These are phyloP conservation scores for Lepilemur septentrionalis DNA, from an alignment of 2,797 vertebrate genomes.

Conservation along the genomic window DNA sequence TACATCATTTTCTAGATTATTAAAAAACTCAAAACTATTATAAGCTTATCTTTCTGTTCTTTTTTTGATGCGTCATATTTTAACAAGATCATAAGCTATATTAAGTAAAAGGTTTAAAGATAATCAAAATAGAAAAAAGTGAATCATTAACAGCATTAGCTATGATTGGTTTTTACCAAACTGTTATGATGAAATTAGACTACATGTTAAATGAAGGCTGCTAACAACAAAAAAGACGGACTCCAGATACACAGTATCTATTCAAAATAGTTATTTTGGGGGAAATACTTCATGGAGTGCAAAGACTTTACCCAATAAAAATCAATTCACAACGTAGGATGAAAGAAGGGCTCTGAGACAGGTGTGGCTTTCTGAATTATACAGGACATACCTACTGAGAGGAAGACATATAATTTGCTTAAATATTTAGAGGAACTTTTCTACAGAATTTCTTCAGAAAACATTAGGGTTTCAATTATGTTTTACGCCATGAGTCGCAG, in stretches of 20 bases:
- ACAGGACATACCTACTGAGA: not conserved
- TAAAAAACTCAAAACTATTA: constrained; percentile 40
- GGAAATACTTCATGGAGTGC: not conserved
- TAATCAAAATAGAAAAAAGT: constrained; percentile 48
- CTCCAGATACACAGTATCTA: not conserved
- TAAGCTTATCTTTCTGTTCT: constrained; percentile 56
- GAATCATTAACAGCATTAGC: constrained; percentile 38
- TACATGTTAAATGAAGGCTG: not conserved
- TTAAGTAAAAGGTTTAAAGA: constrained; percentile 53
- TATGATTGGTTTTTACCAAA: constrained; percentile 47
- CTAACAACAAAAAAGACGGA: constrained; percentile 38
- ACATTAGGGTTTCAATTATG: not conserved
- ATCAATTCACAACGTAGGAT: not conserved
- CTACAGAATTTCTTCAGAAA: constrained; percentile 1
- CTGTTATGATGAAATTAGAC: constrained; percentile 56
- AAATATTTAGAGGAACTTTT: not conserved
- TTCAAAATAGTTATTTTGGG: constrained; percentile 47
- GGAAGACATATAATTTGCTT: not conserved
- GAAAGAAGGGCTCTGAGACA: not conserved
- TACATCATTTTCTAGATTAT: not conserved
- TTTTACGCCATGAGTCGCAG: not conserved
- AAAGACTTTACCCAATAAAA: not conserved
- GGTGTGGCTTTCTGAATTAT: not conserved
- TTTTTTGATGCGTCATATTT: constrained; percentile 60
- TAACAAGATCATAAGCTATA: constrained; percentile 53